Base-by-base conservation (phyloP, 2,797 vertebrate species). In the Chiloscyllium punctatum region DNA sequence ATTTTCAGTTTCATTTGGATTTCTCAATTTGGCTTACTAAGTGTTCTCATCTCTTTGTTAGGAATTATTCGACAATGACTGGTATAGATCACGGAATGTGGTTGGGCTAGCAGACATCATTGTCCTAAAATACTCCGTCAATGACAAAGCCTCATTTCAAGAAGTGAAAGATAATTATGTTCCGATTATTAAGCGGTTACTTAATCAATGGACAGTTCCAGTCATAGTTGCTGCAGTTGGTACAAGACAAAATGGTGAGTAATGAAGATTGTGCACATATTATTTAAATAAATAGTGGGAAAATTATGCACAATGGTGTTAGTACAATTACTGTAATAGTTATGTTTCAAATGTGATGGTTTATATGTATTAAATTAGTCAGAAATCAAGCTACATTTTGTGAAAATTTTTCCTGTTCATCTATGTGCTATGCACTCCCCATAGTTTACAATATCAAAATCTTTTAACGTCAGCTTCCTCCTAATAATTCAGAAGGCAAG, bases 61-160 rank as follows among this genome's bases (percentile, higher is more conserved):
- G 99, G 98, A 98, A 96, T 97, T 99, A 97, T 97, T 99, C 98
- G 98, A 99, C 97, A 99, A 98, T 86, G 98, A 99, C 96, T 99
- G 98, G 98, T 98, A 98, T 72, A 98, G 98, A 0, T 99, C 99
- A 66, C 97, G 98, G 96, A 98, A 98, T 95, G 98, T 99, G 84
- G 97, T 99, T 42, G 98, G 98, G 96, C 98, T 98, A 96, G 99
- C 99, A 0, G 99, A 99, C 98, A 98, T 99, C 96, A 97, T 99
- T 96, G 98, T 99, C 97, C 98, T 99, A 96, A 99, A 99, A 97
- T 99, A 99, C 96, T 98, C 98, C 0, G 98, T 99, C 96, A 99
- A 98, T 15, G 98, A 99, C 97, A 99, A 99, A 97, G 96, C 98
- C 97, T 98, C 98, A 23, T 99, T 99, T 97, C 98, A 99, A 96